Conservation (phyloP, 2,113 vertebrate genomes). For the Nansenia antarctica region DNA sequence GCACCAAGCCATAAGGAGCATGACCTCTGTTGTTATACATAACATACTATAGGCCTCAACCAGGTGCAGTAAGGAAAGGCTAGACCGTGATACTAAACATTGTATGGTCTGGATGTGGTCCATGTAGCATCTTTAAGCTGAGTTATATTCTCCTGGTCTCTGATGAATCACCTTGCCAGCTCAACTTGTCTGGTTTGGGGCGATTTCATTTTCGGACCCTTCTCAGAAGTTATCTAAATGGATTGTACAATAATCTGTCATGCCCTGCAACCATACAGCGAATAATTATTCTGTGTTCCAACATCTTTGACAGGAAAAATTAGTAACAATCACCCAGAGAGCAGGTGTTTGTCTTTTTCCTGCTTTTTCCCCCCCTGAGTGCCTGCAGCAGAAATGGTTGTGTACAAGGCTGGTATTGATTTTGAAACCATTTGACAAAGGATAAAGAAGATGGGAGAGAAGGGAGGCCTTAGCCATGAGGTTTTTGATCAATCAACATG, state of each 20-base stretch:
- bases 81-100: slow-evolving; percentile 26
- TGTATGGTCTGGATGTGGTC: slow-evolving; percentile 32
- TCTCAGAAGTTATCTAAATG: slow-evolving; percentile 74
- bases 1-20: neutral
- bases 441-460: slow-evolving; percentile 93
- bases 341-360: slow-evolving; percentile 81
- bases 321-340: slow-evolving; percentile 80
- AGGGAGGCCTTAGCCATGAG: slow-evolving; percentile 91
- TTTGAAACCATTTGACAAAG: slow-evolving; percentile 90
- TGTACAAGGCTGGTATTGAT: slow-evolving; percentile 91
- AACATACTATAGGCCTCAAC: neutral
- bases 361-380: slow-evolving; percentile 44
- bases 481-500: slow-evolving; percentile 99
- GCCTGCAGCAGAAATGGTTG: slow-evolving; percentile 82
- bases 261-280: slow-evolving; percentile 78
- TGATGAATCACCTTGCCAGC: slow-evolving; percentile 69
- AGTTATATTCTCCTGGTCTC: slow-evolving; percentile 57
- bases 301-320: slow-evolving; percentile 89
- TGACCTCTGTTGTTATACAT: neutral
- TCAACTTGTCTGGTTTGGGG: slow-evolving; percentile 71
- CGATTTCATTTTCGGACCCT: slow-evolving; percentile 71
- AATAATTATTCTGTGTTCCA: slow-evolving; percentile 85
- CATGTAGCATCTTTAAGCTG: slow-evolving; percentile 60
- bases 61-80: slow-evolving; percentile 20
- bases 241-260: slow-evolving; percentile 79